Evolutionary conservation across 2,113 vertebrate genomes (phyloP), one percentile per base, ranked within the genome.

Genomic region (Rhinolophus ferrumequinum): DNA sequence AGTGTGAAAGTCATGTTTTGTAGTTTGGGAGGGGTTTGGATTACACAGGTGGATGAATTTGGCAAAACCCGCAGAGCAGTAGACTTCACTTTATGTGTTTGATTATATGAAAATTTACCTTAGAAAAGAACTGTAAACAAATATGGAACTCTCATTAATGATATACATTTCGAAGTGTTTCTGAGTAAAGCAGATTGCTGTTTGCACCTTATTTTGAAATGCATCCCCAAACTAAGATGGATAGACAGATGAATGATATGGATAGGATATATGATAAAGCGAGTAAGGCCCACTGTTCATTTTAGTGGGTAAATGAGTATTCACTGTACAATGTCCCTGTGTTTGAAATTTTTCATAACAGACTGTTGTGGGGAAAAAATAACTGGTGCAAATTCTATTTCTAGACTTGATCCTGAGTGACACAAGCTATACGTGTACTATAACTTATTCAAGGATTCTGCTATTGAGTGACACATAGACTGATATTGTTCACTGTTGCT

Each of bases 181-280:
- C 75, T 95, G 81, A 79, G 64, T 86, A 89, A 96, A 97, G n/a
- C 95, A 96, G 94, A 97, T 97, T 97, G 95, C 88, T 88, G 52
- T 67, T 52, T 95, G 30, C 13, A 95, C 64, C 79, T 96, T 93
- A 70, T 76, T 85, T 94, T 82, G 66, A 94, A 96, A 92, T 47
- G 33, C 67, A 90, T 82, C 77, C 56, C 69, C 38, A 67, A 87
- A 90, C 38, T 90, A 81, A 96, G 91, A 67, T 83, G 58, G 41
- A 41, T 90, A 81, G 80, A 76, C 81, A 89, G 96, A 95, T 96
- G 96, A 93, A 72, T 93, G 28, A 41, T 50, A 50, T n/a, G 58
- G 73, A 35, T 58, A 72, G 47, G 47, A 72, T 87, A 86, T 10
- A 76, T 16, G 70, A 66, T 44, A 83, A 88, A 85, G 30, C 54